Percentiles rank a stretch among this genome's conserved stretches.
Evolutionary conservation across 2,888 invertebrate species (phyloP).

Genomic region (Anaspis maculata): DNA sequence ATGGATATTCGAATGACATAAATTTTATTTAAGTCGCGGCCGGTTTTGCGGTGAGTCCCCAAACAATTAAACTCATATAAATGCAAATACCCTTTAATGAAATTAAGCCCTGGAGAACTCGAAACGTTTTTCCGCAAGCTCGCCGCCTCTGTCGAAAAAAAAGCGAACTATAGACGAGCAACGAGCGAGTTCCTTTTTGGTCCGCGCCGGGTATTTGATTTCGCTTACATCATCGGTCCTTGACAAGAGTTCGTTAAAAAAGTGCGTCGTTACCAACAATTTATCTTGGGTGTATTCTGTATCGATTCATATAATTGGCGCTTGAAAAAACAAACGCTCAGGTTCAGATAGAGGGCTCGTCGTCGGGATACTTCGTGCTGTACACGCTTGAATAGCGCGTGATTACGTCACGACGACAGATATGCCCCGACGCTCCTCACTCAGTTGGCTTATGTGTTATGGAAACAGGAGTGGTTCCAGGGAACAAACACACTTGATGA

Average conservation of each 20-base stretch:
- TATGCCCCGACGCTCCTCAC: too few relatives aligned
- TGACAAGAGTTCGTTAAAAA: conserved; percentile 12
- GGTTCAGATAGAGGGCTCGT: conserved; percentile 5
- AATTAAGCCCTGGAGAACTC: conserved; percentile 10
- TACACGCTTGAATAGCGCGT: conserved; percentile 12
- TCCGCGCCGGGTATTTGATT: conserved; percentile 8
- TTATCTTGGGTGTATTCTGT: conserved; percentile 7
- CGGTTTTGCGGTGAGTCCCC: conserved; percentile 8
- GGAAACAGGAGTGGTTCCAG: conserved; percentile 24
- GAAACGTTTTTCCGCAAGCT: too few relatives aligned
- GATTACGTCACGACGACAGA: conserved; percentile 16
- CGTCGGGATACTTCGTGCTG: conserved; percentile 4
- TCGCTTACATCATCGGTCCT: conserved; percentile 13
- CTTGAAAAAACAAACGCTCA: conserved; percentile 14
- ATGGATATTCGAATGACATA: too few relatives aligned
- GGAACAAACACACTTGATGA: conserved; percentile 41
- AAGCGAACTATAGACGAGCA: too few relatives aligned
- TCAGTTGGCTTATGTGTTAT: conserved; percentile 11
- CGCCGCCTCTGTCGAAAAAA: conserved; percentile 5
- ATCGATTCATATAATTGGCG: conserved; percentile 12
- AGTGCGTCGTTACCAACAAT: conserved; percentile 8
- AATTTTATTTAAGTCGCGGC: conserved; percentile 8
- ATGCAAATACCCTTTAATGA: conserved; percentile 12
- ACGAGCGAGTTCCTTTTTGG: conserved; percentile 5
- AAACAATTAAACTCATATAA: conserved; percentile 12